These are phyloP conservation scores for Rhopalosiphum padi DNA, from an alignment of 1,140 invertebrate genomes.

Conservation along the genomic window DNA sequence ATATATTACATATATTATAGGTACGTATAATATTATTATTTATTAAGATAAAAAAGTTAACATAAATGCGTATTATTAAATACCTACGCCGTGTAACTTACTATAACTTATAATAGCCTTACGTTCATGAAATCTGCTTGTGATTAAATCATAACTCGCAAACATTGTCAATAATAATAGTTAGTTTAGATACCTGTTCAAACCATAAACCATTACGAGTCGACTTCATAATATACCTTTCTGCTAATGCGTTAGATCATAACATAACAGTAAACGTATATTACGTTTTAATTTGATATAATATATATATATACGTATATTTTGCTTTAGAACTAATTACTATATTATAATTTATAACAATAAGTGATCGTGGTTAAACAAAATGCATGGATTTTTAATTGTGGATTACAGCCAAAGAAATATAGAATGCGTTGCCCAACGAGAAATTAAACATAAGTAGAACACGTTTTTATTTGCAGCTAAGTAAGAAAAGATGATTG, in stretches of 20 bases:
- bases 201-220: background rate
- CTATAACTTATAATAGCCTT: background rate
- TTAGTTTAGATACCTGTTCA: background rate
- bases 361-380: background rate
- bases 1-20: background rate
- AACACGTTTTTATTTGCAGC: constrained; percentile 33
- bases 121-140: background rate
- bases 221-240: background rate
- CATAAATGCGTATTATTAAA: background rate
- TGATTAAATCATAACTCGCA: background rate
- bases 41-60: background rate
- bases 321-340: background rate
- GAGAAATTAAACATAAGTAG: constrained; percentile 32
- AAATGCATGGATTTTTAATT: background rate
- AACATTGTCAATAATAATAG: background rate
- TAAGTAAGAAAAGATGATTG: constrained; percentile 31
- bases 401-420: constrained; percentile 33
- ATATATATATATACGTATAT: background rate
- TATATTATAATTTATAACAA: background rate
- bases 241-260: background rate
- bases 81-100: background rate
- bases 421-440: constrained; percentile 14
- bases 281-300: background rate
- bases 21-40: background rate
- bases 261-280: background rate